Percentiles rank a stretch among this genome's conserved stretches.
These are phyloP conservation scores for Bucorvus abyssinicus DNA, from an alignment of 2,797 vertebrate genomes.

Conservation along the genomic window DNA sequence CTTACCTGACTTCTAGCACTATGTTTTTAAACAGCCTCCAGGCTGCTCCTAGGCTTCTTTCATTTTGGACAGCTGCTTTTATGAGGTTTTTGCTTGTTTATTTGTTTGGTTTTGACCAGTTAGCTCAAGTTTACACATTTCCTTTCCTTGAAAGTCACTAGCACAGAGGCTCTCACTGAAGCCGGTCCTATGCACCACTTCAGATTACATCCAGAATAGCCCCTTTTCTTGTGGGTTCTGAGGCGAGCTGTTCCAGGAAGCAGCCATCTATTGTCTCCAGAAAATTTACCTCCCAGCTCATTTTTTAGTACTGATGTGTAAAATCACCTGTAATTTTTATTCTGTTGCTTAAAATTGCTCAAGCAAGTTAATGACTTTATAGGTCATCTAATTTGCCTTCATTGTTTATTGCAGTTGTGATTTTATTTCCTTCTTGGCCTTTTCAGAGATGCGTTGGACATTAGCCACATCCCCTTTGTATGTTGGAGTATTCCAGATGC, in stretches of 20 bases:
- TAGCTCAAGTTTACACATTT: not conserved
- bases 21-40: conserved; percentile 13
- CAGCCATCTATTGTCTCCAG: not conserved
- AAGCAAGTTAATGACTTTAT: not conserved
- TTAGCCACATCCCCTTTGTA: not conserved
- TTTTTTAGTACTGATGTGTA: not conserved
- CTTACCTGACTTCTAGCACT: not conserved
- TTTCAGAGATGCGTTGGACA: not conserved
- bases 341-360: not conserved
- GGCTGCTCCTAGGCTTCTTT: not conserved
- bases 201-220: not conserved
- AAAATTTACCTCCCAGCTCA: not conserved
- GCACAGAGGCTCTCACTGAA: not conserved
- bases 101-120: conserved; percentile 1
- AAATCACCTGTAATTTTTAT: not conserved
- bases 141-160: not conserved
- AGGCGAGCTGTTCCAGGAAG: not conserved
- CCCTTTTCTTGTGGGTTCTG: not conserved
- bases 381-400: not conserved
- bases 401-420: not conserved
- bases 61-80: conserved; percentile 6
- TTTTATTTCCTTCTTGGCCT: not conserved
- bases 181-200: not conserved
- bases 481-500: not conserved
- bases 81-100: not conserved